A percentile compares a stretch with the other conserved stretches of the same genome.
Evolutionary conservation across 2,888 invertebrate species (phyloP).

Genomic region (Xestia sexstrigata): DNA sequence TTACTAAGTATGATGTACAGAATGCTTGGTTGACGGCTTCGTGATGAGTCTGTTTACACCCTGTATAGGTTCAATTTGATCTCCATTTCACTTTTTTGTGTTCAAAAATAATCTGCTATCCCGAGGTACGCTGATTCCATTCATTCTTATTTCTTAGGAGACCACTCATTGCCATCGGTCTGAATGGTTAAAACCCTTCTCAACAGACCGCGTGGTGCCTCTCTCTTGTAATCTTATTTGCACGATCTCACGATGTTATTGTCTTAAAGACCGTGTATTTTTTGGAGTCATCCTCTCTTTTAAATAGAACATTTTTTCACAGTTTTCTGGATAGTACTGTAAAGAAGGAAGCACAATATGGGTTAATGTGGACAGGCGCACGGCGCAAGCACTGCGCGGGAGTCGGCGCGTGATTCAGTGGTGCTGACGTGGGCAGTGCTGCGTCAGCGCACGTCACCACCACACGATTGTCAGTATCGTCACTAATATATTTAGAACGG

Average conservation of each 20-base stretch:
- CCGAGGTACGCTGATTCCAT: not conserved
- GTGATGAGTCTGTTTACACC: too few relatives aligned
- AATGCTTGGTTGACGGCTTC: too few relatives aligned
- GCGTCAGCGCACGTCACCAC: constrained; percentile 84
- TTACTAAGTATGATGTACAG: too few relatives aligned
- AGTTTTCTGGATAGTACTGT: constrained; percentile 22
- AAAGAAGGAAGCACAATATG: constrained; percentile 36
- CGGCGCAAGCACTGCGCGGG: constrained; percentile 21
- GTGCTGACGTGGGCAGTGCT: constrained; percentile 82
- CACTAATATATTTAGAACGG: constrained; percentile 87
- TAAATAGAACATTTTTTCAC: constrained; percentile 14
- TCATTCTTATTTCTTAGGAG: not conserved
- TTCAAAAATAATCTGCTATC: not conserved
- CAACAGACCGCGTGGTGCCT: not conserved
- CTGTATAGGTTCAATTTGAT: not conserved
- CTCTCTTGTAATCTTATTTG: not conserved
- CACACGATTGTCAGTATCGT: constrained; percentile 74
- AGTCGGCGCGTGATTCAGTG: constrained; percentile 82
- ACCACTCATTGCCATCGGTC: not conserved
- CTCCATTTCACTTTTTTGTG: not conserved
- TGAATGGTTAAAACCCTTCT: not conserved
- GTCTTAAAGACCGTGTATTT: not conserved
- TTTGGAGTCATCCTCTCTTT: not conserved
- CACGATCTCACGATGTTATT: not conserved
- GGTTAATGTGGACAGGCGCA: constrained; percentile 35